A percentile compares a stretch with the other conserved stretches of the same genome.
These are phyloP conservation scores for honey bee (Apis mellifera) DNA, from an alignment of 1,140 invertebrate species.

Conservation along the genomic window DNA sequence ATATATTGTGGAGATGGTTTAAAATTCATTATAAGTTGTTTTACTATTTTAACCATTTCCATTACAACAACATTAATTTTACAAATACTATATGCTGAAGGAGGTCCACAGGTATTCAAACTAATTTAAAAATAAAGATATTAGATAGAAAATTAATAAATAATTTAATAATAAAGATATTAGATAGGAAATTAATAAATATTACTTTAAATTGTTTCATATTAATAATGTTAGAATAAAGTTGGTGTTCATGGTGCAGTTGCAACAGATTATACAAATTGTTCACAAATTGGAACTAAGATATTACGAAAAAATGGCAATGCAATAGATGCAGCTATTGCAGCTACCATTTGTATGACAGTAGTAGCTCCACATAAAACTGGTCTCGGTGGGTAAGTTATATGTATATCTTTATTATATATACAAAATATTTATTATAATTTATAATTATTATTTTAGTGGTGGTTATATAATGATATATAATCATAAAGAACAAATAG, in stretches of 20 bases:
- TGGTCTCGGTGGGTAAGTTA: constrained; percentile 86
- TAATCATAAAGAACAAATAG: constrained; percentile 82
- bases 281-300: constrained; percentile 87
- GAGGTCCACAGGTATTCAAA: constrained; percentile 81
- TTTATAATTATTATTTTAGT: constrained; percentile 79
- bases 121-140: background rate
- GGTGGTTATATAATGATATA: constrained; percentile 89
- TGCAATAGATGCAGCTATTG: constrained; percentile 87
- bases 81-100: constrained; percentile 86
- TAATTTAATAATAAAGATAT: background rate
- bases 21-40: constrained; percentile 80
- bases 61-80: constrained; percentile 86
- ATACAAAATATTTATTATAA: background rate
- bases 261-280: constrained; percentile 86
- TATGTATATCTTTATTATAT: background rate
- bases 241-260: constrained; percentile 87
- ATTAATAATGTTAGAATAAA: constrained; percentile 50
- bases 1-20: constrained; percentile 78
- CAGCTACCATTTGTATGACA: constrained; percentile 86
- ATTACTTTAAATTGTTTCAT: constrained; percentile 21
- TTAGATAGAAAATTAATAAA: constrained; percentile 4
- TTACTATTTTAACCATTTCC: constrained; percentile 82
- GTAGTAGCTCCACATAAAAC: constrained; percentile 86
- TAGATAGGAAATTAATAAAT: constrained; percentile 5
- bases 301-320: constrained; percentile 86